Conservation (phyloP, 2,797 vertebrate genomes). For the Chiloscyllium punctatum region DNA sequence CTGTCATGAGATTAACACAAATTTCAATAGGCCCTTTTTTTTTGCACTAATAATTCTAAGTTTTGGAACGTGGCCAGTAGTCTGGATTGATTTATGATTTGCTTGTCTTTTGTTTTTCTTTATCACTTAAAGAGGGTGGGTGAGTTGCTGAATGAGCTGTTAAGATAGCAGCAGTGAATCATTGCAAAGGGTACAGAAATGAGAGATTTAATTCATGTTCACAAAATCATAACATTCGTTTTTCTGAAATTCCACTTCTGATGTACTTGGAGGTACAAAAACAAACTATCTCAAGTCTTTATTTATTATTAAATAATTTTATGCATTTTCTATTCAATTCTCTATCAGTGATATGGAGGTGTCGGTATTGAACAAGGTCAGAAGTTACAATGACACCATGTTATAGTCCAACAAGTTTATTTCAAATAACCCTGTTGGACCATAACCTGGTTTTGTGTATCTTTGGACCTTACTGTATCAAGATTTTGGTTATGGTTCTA, state of each 20-base stretch:
- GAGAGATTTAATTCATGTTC: background rate
- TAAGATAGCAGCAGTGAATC: background rate
- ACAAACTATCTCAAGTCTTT: background rate
- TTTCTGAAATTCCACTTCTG: background rate
- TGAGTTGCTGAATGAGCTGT: background rate
- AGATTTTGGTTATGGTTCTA: background rate
- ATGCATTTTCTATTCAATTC: background rate
- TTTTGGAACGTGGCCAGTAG: background rate
- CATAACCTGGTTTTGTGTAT: too few species aligned
- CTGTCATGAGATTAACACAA: background rate
- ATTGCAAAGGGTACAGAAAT: background rate
- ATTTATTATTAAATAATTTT: background rate
- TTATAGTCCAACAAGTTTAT: too few species aligned
- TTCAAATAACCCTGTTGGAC: too few species aligned
- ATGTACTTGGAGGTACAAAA: background rate
- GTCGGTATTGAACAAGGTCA: too few species aligned
- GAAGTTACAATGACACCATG: too few species aligned
- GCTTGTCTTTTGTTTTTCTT: background rate
- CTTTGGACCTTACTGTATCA: background rate
- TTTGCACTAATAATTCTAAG: background rate
- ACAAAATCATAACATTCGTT: background rate
- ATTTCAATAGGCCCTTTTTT: background rate
- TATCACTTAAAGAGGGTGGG: background rate
- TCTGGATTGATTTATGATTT: background rate
- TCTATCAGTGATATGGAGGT: background rate